Conservation (phyloP, 2,888 invertebrate species). For the Phalera bucephala region DNA sequence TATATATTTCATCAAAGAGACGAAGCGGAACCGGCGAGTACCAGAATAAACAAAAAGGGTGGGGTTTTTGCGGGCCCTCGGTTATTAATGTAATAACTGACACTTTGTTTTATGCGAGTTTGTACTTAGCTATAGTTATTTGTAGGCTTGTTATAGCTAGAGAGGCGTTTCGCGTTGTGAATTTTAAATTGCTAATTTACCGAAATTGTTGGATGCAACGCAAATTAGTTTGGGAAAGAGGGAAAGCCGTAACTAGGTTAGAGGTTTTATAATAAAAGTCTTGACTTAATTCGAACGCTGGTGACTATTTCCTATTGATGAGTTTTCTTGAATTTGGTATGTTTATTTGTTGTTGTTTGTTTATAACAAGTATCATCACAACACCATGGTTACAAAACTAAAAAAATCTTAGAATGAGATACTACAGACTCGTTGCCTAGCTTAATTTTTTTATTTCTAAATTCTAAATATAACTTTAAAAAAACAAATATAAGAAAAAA, state of each 20-base stretch:
- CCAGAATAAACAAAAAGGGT: constrained; percentile 70
- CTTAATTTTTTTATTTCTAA: too few species aligned
- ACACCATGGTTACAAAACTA: too few species aligned
- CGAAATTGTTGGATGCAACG: constrained; percentile 20
- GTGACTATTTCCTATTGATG: too few species aligned
- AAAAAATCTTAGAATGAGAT: too few species aligned
- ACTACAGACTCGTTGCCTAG: too few species aligned
- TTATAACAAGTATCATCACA: too few species aligned
- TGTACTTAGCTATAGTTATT: constrained; percentile 63
- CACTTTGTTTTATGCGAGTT: constrained; percentile 79
- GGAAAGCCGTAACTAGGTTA: constrained; percentile 19
- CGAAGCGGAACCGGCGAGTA: constrained; percentile 47
- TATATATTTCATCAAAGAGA: constrained; percentile 52
- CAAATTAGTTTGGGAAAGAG: constrained; percentile 24
- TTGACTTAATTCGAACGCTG: constrained; percentile 15
- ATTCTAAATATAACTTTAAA: too few species aligned
- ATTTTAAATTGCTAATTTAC: constrained; percentile 50
- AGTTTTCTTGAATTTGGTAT: too few species aligned
- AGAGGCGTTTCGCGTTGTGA: constrained; percentile 33
- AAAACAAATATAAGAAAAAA: too few species aligned
- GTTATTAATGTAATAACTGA: constrained; percentile 81
- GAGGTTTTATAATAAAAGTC: constrained; percentile 1
- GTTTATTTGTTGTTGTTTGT: too few species aligned
- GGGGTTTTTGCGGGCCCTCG: constrained; percentile 60
- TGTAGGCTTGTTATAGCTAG: constrained; percentile 36